Evolutionary conservation across 2,797 vertebrate species (phyloP).

Genomic region (Acestrorhynchus altus): DNA sequence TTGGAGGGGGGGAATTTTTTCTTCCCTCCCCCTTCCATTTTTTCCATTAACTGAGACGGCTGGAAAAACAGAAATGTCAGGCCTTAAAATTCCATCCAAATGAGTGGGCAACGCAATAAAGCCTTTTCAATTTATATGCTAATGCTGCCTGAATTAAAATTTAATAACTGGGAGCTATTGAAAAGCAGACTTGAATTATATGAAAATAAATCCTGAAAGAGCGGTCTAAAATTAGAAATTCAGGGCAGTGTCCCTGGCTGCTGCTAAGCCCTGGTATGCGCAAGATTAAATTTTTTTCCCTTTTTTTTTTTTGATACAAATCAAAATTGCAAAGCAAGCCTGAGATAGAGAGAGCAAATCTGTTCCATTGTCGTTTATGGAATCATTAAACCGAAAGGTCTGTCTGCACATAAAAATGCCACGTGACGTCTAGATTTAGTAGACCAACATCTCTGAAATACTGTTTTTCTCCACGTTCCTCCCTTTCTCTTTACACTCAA

Average conservation of each 20-base stretch:
- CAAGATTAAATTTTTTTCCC: slow-evolving; percentile 88
- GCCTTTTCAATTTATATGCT: slow-evolving; percentile 99
- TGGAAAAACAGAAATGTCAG: slow-evolving; percentile 73
- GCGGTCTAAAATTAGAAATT: slow-evolving; percentile 99
- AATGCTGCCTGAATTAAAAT: slow-evolving; percentile 99
- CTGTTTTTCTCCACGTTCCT: background rate
- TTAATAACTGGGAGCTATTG: slow-evolving; percentile 99
- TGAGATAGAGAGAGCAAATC: slow-evolving; percentile 86
- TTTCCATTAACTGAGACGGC: slow-evolving; percentile 62
- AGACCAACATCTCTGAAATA: background rate
- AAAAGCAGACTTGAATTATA: slow-evolving; percentile 99
- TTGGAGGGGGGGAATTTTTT: slow-evolving; percentile 30
- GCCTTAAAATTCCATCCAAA: slow-evolving; percentile 83
- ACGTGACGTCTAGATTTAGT: background rate
- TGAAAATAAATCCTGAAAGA: slow-evolving; percentile 99
- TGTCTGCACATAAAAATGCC: slow-evolving; percentile 75
- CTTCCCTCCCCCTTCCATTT: slow-evolving; percentile 36
- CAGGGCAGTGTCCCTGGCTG: slow-evolving; percentile 90
- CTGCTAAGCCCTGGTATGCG: slow-evolving; percentile 93
- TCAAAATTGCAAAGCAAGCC: slow-evolving; percentile 78
- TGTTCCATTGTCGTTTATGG: slow-evolving; percentile 96
- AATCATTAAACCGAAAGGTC: slow-evolving; percentile 91
- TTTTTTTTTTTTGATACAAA: slow-evolving; percentile 85
- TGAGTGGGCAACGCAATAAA: slow-evolving; percentile 91
- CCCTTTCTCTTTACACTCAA: background rate